Evolutionary conservation across 2,888 invertebrate species (phyloP), one percentile per base, ranked within the genome.

Genomic region (Phorcus lineatus): DNA sequence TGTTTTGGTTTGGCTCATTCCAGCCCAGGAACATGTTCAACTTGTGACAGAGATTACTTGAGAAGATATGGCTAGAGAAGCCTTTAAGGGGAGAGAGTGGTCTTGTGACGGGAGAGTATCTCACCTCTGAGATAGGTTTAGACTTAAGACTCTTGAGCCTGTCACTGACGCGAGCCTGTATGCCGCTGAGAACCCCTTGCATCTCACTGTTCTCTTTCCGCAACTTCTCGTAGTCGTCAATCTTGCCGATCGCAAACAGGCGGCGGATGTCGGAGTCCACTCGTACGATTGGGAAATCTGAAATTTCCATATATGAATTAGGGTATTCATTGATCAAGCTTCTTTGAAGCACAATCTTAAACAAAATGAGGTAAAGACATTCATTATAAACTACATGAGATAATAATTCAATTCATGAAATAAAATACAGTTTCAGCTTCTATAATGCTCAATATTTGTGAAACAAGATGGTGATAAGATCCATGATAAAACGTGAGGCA

Each of bases 211-310:
- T 88, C 82, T 93, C 91, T 74, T 91, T 91, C 81, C 89, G 89
- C 78, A 93, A 85, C 80, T 92, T 90, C 84, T 93, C 92, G 83
- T 89, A 92, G 80, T 92, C 90, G 79, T 92, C 91, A 28, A 93
- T 85, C 81, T 88, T 88, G n/a, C 92, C 90, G 31, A 93, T 85
- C 52, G 92, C 91, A 86, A 91, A 92, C 75, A 93, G 85, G 9
- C 84, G 86, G 47, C 90, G 87, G 22, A 90, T 79, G 82, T 92
- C 92, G 3, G 91, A 88, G 81, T 90, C 89, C 6, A 91, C 86
- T 19, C 85, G 82, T 6, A 85, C 84, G 28, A 83, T 85, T 2
- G 86, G 86, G 17, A 75, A 74, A 28, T 80, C 84, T 82, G 78
- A 47, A 47, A 47, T 6, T 6, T 1, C 1, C 11, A 47, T 53